Evolutionary conservation across 2,888 invertebrate genomes (phyloP).

Genomic region (Diloba caeruleocephala): DNA sequence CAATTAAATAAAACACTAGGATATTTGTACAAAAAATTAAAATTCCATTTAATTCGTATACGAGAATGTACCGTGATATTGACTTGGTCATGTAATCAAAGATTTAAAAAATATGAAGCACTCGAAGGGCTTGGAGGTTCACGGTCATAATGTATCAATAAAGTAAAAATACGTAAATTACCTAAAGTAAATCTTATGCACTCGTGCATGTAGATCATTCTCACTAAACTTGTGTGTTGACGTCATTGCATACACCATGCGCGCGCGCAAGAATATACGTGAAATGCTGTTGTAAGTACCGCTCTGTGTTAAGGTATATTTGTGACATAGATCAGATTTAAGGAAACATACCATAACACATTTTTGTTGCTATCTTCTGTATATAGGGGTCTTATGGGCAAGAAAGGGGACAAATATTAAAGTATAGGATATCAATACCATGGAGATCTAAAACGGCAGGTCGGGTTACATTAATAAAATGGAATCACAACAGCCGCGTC

Average conservation of each 20-base stretch:
- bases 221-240: conserved; percentile 51
- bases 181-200: conserved; percentile 49
- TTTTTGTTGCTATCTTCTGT: no score
- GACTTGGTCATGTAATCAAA: conserved; percentile 46
- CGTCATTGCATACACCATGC: conserved; percentile 41
- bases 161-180: conserved; percentile 50
- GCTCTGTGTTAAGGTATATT: no score
- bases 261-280: conserved; percentile 11
- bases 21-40: conserved; percentile 63
- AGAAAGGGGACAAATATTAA: no score
- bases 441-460: no score
- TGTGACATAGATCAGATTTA: no score
- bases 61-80: conserved; percentile 46
- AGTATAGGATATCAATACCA: no score
- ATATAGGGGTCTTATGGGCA: no score
- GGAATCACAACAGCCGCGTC: background rate
- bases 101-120: conserved; percentile 32
- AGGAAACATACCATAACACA: no score
- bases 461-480: background rate
- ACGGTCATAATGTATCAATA: conserved; percentile 34
- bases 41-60: conserved; percentile 61
- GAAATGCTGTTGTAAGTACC: no score
- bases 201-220: conserved; percentile 48
- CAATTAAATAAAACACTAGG: conserved; percentile 56
- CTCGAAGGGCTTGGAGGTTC: conserved; percentile 36